A percentile compares a stretch with the other conserved stretches of the same genome.
Evolutionary conservation across 2,113 vertebrate genomes (phyloP).

Genomic region (Seriola dumerili): DNA sequence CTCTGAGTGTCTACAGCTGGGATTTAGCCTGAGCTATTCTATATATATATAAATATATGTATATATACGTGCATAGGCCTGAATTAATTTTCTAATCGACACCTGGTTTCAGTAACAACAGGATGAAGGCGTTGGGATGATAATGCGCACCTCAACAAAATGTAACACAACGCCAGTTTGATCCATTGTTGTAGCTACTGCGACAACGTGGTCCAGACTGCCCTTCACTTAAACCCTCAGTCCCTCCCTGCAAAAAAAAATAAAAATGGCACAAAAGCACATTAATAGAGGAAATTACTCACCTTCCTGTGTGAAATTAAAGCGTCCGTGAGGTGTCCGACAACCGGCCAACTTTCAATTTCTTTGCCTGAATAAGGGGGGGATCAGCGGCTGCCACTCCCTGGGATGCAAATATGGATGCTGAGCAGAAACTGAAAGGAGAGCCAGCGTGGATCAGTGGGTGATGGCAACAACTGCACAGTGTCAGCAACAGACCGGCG

Average conservation of each 20-base stretch:
- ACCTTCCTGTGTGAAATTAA: constrained; percentile 50
- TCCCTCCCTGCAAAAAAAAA: not conserved
- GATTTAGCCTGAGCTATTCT: not conserved
- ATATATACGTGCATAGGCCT: not conserved
- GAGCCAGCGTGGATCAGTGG: constrained; percentile 61
- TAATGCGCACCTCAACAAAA: constrained; percentile 62
- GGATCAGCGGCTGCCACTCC: constrained; percentile 74
- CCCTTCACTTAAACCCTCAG: constrained; percentile 35
- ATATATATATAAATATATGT: too few species aligned
- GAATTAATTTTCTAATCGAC: not conserved
- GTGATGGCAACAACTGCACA: constrained; percentile 59
- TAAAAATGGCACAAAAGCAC: not conserved
- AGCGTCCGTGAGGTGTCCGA: constrained; percentile 30
- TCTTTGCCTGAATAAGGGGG: constrained; percentile 8
- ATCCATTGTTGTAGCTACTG: constrained; percentile 80
- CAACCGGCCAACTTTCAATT: constrained; percentile 43
- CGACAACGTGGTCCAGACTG: constrained; percentile 73
- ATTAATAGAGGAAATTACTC: constrained; percentile 45
- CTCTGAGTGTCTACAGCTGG: not conserved
- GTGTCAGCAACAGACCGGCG: constrained; percentile 39
- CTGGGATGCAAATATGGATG: constrained; percentile 83
- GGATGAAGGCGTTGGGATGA: constrained; percentile 7
- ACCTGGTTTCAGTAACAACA: constrained; percentile 6
- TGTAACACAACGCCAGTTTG: constrained; percentile 67
- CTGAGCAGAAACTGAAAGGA: constrained; percentile 64